Evolutionary conservation across 2,113 vertebrate species (phyloP).

Genomic region (Desmodus rotundus): DNA sequence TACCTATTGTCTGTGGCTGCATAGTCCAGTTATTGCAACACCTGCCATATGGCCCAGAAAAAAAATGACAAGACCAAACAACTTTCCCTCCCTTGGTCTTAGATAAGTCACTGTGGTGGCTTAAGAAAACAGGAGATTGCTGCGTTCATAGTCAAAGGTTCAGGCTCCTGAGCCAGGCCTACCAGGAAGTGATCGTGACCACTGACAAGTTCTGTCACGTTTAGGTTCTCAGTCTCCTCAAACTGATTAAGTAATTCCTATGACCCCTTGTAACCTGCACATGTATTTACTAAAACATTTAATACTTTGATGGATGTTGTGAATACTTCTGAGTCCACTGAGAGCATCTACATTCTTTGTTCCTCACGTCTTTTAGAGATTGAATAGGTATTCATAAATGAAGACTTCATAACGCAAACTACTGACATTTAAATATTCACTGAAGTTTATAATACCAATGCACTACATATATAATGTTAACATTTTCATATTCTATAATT

Average conservation of each 20-base stretch:
- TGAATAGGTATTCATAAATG: neutral
- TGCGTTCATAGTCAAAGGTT: neutral
- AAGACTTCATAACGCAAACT: conserved; percentile 6
- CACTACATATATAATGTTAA: conserved; percentile 22
- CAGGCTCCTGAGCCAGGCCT: neutral
- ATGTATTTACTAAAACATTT: neutral
- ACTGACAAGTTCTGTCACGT: neutral
- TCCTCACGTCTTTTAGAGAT: neutral
- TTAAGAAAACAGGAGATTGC: neutral
- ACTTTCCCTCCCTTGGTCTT: neutral
- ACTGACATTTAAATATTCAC: conserved; percentile 39
- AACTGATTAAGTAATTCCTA: neutral
- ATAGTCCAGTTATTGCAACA: neutral
- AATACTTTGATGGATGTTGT: neutral
- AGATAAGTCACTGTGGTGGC: neutral
- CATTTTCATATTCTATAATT: conserved; percentile 49
- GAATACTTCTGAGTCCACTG: neutral
- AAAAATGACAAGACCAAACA: neutral
- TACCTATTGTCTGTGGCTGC: neutral
- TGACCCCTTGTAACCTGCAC: neutral
- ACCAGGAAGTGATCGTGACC: neutral
- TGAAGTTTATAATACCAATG: neutral
- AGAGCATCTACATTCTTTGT: neutral
- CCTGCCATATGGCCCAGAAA: too few relatives aligned
- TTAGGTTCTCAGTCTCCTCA: neutral